Percentiles rank a stretch among this genome's conserved stretches.
phyloP scores from a whole-genome alignment of 1,140 invertebrate genomes.

The Pogonomyrmex barbatus region DNA sequence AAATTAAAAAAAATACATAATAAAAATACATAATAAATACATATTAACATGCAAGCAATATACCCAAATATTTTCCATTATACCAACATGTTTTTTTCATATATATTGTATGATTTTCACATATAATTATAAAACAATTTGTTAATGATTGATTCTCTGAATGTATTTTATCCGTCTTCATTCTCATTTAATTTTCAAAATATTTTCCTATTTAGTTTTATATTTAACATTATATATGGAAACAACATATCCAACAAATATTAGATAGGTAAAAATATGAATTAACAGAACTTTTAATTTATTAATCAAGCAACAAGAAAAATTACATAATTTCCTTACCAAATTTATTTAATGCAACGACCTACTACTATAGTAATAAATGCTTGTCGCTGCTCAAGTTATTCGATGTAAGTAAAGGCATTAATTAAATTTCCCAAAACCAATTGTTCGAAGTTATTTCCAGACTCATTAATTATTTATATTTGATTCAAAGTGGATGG shows the following conservation, averaged over 20 bases:
- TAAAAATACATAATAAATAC: conserved; percentile 5
- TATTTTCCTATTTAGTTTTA: neutral
- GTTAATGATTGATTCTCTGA: conserved; percentile 7
- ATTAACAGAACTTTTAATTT: conserved; percentile 47
- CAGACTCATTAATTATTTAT: conserved; percentile 5
- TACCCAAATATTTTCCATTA: neutral
- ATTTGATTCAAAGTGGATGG: conserved; percentile 36
- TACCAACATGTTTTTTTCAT: neutral
- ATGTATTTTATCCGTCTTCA: neutral
- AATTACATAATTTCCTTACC: conserved; percentile 16
- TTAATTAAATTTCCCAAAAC: conserved; percentile 23
- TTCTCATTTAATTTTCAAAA: neutral
- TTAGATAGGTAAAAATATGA: conserved; percentile 18
- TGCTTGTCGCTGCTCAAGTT: neutral
- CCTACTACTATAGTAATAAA: neutral
- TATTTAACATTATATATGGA: neutral
- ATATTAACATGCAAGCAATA: conserved; percentile 36
- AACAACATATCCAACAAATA: neutral
- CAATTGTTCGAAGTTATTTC: neutral
- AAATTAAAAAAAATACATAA: conserved; percentile 21
- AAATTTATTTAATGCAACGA: neutral
- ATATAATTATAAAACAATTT: conserved; percentile 21
- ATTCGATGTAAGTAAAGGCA: neutral
- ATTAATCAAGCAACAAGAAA: neutral
- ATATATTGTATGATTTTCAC: neutral